Evolutionary conservation across 2,888 invertebrate species (phyloP), one percentile per base, ranked within the genome.

Genomic region (Eugnorisma glareosa): DNA sequence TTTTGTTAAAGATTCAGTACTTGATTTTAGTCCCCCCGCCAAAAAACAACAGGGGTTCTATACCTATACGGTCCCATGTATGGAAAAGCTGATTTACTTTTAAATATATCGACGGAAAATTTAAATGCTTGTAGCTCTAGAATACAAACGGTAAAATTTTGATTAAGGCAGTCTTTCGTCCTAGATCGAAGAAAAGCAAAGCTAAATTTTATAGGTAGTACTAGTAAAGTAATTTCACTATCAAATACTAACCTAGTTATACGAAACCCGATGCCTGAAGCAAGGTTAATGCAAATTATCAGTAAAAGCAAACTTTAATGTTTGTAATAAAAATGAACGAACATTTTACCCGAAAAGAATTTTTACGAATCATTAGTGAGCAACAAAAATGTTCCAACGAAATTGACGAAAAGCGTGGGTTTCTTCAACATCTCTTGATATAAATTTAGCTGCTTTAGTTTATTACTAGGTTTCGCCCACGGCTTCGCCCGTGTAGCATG

Each of bases 311-410:
- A 82, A 77, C 57, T 82, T 75, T 45, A 45, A 77, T 73, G 70
- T 72, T 63, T 40, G 54, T 48, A 67, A 80, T 73, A 77, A 75
- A 80, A 83, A 77, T 74, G 66, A 75, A 75, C 28, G 68, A 72
- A 71, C 18, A 37, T 76, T 75, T 69, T 61, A 43, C 15, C 15
- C 35, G 5, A 66, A 69, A 70, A 54, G 28, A 75, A 69, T 40
- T 75, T 71, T 73, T 61, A 43, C 54, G 43, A 75, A 77, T 78
- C 54, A 82, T 84, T 84, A 85, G 73, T 69, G 76, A 83, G 70
- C 37, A 48, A 70, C 40, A 48, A 57, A 73, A 82, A 79, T 84
- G 24, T 79, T 79, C n/a, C 15, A 28, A 51, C 21, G 37, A 67
- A 74, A 76, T 75, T 57, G 18, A 45, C 21, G 45, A 61, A 79